Evolutionary conservation across 2,113 vertebrate genomes (phyloP).

Genomic region (Nanger granti): DNA sequence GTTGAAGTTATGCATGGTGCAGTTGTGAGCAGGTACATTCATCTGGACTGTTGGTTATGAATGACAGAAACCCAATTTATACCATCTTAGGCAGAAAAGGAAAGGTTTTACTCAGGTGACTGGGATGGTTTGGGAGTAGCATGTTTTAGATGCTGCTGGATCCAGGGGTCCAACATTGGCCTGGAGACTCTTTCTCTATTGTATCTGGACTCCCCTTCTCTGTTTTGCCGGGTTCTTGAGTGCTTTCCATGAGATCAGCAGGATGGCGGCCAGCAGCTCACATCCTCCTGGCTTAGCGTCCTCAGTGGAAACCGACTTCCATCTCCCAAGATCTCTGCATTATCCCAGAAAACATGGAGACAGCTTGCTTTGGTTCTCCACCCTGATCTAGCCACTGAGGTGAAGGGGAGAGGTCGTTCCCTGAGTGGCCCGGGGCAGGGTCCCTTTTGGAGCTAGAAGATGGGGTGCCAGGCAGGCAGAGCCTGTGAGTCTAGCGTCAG

Average conservation of each 20-base stretch:
- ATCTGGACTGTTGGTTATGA: neutral
- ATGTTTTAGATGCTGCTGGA: neutral
- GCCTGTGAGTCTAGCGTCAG: rapidly evolving
- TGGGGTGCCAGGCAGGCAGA: rapidly evolving
- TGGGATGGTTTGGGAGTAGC: no score
- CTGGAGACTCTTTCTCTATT: neutral
- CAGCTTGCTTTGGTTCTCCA: neutral
- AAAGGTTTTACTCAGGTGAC: neutral
- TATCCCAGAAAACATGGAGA: neutral
- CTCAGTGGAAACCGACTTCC: neutral
- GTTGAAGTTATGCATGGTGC: neutral
- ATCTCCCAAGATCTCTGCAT: neutral
- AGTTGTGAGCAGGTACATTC: neutral
- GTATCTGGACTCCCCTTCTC: neutral
- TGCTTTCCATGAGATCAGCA: neutral
- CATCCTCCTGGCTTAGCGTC: neutral
- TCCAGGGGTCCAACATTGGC: neutral
- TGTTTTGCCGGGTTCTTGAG: neutral
- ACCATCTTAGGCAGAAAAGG: no score
- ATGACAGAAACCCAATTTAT: neutral
- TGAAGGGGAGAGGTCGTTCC: neutral
- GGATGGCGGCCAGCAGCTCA: neutral
- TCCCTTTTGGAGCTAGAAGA: neutral
- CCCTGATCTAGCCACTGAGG: neutral
- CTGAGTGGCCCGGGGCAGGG: no score